phyloP scores from a whole-genome alignment of 2,113 vertebrate genomes.

The Geococcyx californianus region DNA sequence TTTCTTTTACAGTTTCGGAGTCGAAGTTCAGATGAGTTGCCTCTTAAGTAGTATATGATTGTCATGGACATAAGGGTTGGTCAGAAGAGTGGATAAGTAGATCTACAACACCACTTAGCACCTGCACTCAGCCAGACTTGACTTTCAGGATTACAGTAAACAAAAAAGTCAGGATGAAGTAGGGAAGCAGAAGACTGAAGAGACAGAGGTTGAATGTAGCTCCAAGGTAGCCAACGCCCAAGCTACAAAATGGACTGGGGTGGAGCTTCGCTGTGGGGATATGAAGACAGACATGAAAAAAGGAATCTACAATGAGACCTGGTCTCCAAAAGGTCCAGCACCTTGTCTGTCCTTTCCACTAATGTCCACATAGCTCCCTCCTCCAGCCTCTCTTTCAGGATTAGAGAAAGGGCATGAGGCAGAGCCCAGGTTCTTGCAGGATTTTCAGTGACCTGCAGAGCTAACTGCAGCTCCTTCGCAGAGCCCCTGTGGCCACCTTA shows the following conservation, averaged over 20 bases:
- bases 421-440: too few species aligned
- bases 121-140: background rate
- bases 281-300: background rate
- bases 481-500: too few species aligned
- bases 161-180: background rate
- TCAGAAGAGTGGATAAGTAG: background rate
- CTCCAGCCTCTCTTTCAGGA: too few species aligned
- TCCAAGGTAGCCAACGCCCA: background rate
- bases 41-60: background rate
- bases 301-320: too few species aligned
- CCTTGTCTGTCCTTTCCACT: too few species aligned
- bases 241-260: background rate
- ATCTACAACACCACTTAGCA: background rate
- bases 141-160: background rate
- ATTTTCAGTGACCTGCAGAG: too few species aligned
- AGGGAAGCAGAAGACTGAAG: background rate
- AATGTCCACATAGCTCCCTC: too few species aligned
- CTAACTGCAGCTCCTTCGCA: too few species aligned
- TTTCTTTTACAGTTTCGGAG: background rate
- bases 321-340: too few species aligned
- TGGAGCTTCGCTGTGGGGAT: background rate
- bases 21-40: background rate
- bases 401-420: too few species aligned
- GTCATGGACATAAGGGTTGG: background rate
- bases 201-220: background rate